Evolutionary conservation across 1,140 invertebrate species (phyloP).

Genomic region (Harlomillsia oculata): DNA sequence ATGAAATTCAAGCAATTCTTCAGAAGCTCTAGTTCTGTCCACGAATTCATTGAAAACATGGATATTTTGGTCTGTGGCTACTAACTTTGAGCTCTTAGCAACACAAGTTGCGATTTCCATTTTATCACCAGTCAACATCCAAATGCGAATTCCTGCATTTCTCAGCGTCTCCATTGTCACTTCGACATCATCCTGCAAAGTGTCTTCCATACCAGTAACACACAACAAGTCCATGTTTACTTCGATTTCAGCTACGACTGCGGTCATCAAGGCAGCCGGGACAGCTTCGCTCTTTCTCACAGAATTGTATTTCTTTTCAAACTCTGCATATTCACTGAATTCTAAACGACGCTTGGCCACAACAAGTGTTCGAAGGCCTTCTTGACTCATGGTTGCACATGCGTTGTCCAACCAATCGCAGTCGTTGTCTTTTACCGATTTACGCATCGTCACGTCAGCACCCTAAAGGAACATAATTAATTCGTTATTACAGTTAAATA

Average conservation of each 20-base stretch:
- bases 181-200: conserved; percentile 78
- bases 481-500: not conserved
- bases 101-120: conserved; percentile 97
- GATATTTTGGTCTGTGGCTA: conserved; percentile 64
- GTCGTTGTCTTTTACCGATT: conserved; percentile 87
- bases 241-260: conserved; percentile 80
- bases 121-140: conserved; percentile 99
- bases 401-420: conserved; percentile 97
- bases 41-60: conserved; percentile 55
- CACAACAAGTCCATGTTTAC: conserved; percentile 89
- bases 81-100: conserved; percentile 84
- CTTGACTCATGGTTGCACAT: conserved; percentile 90
- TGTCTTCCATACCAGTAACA: conserved; percentile 91
- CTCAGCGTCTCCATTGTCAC: conserved; percentile 82
- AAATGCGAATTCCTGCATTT: conserved; percentile 95
- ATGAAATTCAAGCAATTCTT: conserved; percentile 79
- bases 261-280: conserved; percentile 68
- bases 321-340: conserved; percentile 45
- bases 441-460: conserved; percentile 89
- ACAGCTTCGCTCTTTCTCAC: conserved; percentile 76
- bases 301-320: conserved; percentile 63
- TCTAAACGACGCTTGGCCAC: conserved; percentile 85
- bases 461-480: conserved; percentile 39
- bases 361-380: conserved; percentile 90
- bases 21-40: conserved; percentile 76